Evolutionary conservation across 2,113 vertebrate genomes (phyloP).

Genomic region (Antigone vipio): DNA sequence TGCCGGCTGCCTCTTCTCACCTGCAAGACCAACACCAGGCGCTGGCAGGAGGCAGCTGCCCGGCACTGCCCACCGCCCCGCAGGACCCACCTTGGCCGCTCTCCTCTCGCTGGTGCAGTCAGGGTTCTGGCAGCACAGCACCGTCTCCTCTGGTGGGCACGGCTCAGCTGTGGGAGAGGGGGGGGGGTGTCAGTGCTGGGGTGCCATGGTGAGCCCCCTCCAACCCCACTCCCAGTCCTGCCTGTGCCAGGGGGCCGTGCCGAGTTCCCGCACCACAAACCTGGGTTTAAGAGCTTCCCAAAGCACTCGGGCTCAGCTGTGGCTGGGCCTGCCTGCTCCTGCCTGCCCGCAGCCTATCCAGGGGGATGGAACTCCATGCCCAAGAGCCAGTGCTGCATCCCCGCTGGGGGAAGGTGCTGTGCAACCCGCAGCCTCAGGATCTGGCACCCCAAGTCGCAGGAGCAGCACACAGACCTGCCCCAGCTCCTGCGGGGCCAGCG

Average conservation of each 20-base stretch:
- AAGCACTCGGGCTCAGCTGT: neutral
- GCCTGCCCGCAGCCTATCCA: neutral
- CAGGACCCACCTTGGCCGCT: slow-evolving; percentile 82
- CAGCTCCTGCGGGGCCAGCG: neutral
- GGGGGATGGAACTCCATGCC: neutral
- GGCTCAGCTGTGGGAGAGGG: slow-evolving; percentile 79
- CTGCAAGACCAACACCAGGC: accelerated
- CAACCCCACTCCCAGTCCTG: neutral
- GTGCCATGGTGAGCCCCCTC: neutral
- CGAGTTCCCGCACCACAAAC: neutral
- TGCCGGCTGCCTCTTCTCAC: neutral
- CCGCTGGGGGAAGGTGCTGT: accelerated
- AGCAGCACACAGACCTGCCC: neutral
- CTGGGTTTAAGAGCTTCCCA: neutral
- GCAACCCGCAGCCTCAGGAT: accelerated
- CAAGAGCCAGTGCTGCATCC: neutral
- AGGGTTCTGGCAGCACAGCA: slow-evolving; percentile 83
- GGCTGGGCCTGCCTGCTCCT: neutral
- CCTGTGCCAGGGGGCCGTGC: accelerated
- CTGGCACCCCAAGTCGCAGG: neutral
- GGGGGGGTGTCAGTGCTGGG: neutral
- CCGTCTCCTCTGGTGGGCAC: slow-evolving; percentile 79
- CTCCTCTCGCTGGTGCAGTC: slow-evolving; percentile 81
- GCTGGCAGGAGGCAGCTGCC: neutral
- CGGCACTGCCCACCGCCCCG: accelerated